Evolutionary conservation across 2,888 invertebrate genomes (phyloP), one percentile per base, ranked within the genome.

Genomic region (Cantharis nigra): DNA sequence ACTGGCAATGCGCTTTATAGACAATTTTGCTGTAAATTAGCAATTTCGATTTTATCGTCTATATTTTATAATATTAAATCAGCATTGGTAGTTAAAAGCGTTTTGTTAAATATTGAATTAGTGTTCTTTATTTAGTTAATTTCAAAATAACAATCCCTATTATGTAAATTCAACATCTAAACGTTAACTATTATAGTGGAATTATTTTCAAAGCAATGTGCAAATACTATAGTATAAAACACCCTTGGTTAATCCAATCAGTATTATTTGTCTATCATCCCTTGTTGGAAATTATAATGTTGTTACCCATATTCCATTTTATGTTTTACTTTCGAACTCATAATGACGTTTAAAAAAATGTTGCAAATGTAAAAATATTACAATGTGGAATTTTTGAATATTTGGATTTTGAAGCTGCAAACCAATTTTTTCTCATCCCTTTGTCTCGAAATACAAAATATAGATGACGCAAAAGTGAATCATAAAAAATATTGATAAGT

Each of bases 1-100:
- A 78, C 77, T 72, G 73, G 71, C 70, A 74, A 73, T 14, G 65
- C n/a, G 49, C 49, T 67, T 67, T 26, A n/a, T 67, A 23, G 63
- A 67, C 16, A 18, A 30, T 63, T 67, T 67, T n/a, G 65, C 20
- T 33, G 14, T 28, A 72, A 23, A 72, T 67, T 67, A 67, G 65
- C 26, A 67, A 67, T 67, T 67, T 67, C 65, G 65, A 67, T 67
- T 23, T 20, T 20, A 26, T 65, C 4, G 9, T 14, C 65, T 11
- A 65, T 11, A 63, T 65, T 10, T 30, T 30, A 10, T 9, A 9
- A 28, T 23, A 23, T 23, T 5, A 23, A 23, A 23, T 23, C 5
- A 0, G 23, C 5, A 23, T 23, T 16, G 1, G 20, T 26, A 26
- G 2, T 26, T 2, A 26, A 26, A 26, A 1, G 26, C 0, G 23